A percentile compares a stretch with the other conserved stretches of the same genome.
Evolutionary conservation across 2,797 vertebrate genomes (phyloP).

Genomic region (Eurystomus glaucurus): DNA sequence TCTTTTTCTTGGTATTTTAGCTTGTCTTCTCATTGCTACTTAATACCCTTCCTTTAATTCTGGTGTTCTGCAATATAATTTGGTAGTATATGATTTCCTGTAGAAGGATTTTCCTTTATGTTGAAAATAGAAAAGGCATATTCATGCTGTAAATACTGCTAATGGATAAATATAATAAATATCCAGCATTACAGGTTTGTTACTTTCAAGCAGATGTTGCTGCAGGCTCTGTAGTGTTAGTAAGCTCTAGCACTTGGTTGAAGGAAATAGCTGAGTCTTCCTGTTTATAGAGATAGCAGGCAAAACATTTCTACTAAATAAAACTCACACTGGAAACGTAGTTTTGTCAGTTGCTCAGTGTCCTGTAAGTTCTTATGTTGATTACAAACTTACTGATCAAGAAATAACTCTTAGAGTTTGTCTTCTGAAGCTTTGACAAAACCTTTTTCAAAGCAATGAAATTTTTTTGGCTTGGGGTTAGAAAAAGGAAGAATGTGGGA

Average conservation of each 20-base stretch:
- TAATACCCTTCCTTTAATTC: neutral
- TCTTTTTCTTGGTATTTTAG: neutral
- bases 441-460: neutral
- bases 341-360: neutral
- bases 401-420: neutral
- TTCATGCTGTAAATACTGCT: neutral
- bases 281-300: conserved; percentile 25
- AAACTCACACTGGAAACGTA: neutral
- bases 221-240: neutral
- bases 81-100: neutral
- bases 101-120: neutral
- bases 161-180: neutral
- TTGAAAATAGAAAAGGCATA: neutral
- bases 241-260: neutral
- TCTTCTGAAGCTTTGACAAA: neutral
- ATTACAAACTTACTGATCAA: neutral
- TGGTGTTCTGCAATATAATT: neutral
- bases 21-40: neutral
- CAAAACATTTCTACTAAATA: neutral
- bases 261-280: conserved; percentile 55
- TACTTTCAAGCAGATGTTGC: neutral
- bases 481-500: neutral
- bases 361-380: neutral
- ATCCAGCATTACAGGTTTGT: neutral
- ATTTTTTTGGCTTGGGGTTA: neutral